These are phyloP conservation scores for Phoenicopterus ruber DNA, from an alignment of 2,113 vertebrate species.

Conservation along the genomic window DNA sequence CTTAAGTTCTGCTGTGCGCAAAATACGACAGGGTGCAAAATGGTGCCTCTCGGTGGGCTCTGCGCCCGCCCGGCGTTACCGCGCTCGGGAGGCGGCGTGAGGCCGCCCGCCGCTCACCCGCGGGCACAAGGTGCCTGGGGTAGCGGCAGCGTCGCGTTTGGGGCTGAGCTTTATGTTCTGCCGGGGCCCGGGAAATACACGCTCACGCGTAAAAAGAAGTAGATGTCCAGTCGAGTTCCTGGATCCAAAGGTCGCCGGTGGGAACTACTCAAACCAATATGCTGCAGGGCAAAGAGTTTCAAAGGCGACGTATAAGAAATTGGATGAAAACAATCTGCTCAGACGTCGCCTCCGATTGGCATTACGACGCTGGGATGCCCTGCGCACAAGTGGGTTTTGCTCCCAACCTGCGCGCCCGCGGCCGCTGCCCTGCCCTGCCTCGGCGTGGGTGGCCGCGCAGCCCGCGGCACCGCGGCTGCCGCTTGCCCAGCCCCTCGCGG, in stretches of 20 bases:
- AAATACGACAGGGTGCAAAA: rapidly evolving
- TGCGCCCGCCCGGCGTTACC: too few relatives aligned
- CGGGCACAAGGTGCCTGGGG: background rate
- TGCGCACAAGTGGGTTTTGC: background rate
- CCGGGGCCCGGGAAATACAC: rapidly evolving
- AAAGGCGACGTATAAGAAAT: background rate
- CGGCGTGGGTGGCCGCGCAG: background rate
- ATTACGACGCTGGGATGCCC: rapidly evolving
- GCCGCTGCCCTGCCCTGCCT: background rate
- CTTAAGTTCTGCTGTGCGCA: background rate
- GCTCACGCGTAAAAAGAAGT: background rate
- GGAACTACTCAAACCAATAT: background rate
- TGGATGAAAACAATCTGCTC: background rate
- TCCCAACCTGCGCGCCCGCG: background rate
- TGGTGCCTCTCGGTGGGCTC: background rate
- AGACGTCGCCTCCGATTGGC: background rate
- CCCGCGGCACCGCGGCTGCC: background rate
- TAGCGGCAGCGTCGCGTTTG: background rate
- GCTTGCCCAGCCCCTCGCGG: background rate
- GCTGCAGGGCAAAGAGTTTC: background rate
- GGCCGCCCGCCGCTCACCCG: background rate
- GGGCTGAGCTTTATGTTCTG: rapidly evolving
- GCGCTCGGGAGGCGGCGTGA: background rate
- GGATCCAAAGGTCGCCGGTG: background rate
- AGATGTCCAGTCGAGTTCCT: background rate